These are phyloP conservation scores for Dysidea cf. avara DNA, from an alignment of 37 sponge, comb jelly and placozoan genomes.

Conservation along the genomic window DNA sequence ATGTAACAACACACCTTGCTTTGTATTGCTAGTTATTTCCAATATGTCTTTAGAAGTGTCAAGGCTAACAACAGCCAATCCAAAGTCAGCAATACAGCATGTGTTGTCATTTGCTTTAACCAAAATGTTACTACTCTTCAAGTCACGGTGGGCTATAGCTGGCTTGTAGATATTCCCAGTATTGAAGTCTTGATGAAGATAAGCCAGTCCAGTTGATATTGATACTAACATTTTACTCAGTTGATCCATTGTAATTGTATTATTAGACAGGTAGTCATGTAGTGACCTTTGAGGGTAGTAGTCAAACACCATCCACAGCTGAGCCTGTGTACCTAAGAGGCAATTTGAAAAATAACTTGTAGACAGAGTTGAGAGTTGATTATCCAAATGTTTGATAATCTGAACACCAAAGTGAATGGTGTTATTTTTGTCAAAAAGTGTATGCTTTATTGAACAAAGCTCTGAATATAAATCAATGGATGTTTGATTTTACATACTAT, in stretches of 20 bases:
- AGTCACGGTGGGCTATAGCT: slow-evolving; percentile 51
- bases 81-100: slow-evolving; percentile 51
- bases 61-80: slow-evolving; percentile 29
- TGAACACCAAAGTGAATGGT: too few relatives aligned
- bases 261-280: slow-evolving; percentile 34
- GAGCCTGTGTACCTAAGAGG: too few relatives aligned
- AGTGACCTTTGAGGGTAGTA: slow-evolving; percentile 54
- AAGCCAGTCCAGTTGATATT: slow-evolving; percentile 55
- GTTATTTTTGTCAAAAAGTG: too few relatives aligned
- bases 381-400: too few relatives aligned
- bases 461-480: too few relatives aligned
- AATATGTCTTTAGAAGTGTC: not conserved
- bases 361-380: too few relatives aligned
- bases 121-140: slow-evolving; percentile 33
- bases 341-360: too few relatives aligned
- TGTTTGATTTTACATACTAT: too few relatives aligned
- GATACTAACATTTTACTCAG: slow-evolving; percentile 26
- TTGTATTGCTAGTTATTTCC: too few relatives aligned
- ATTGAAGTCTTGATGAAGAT: slow-evolving; percentile 53
- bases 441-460: too few relatives aligned
- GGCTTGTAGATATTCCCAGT: slow-evolving; percentile 18
- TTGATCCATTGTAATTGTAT: slow-evolving; percentile 1
- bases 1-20: too few relatives aligned
- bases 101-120: slow-evolving; percentile 51
- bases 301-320: slow-evolving; percentile 23